A percentile compares a stretch with the other conserved stretches of the same genome.
These are phyloP conservation scores for Noctua fimbriata DNA, from an alignment of 2,888 invertebrate species.

Conservation along the genomic window DNA sequence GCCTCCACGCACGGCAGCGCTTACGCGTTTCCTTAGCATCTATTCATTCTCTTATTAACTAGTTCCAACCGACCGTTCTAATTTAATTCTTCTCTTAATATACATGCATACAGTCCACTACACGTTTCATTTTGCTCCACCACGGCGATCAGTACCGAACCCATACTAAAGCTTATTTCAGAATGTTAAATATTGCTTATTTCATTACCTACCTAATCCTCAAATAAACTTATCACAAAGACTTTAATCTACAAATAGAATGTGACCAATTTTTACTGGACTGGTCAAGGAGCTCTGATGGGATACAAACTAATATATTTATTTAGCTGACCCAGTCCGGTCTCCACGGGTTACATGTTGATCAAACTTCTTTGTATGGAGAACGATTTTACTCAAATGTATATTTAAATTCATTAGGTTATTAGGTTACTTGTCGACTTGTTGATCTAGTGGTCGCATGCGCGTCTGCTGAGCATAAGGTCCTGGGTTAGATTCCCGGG, in stretches of 20 bases:
- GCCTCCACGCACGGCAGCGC: too few relatives aligned
- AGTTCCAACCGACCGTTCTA: too few relatives aligned
- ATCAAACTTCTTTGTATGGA: neutral
- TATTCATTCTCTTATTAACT: too few relatives aligned
- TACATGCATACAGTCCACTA: too few relatives aligned
- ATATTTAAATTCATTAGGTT: neutral
- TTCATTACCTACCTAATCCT: neutral
- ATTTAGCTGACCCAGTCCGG: neutral
- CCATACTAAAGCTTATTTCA: neutral
- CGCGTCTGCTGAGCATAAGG: too few relatives aligned
- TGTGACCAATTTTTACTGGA: neutral
- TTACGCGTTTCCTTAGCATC: too few relatives aligned
- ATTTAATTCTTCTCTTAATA: too few relatives aligned
- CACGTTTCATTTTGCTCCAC: too few relatives aligned
- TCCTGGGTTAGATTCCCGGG: too few relatives aligned
- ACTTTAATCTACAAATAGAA: neutral
- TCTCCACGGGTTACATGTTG: neutral
- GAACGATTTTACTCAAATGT: neutral
- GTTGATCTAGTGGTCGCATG: too few relatives aligned
- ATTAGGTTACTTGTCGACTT: too few relatives aligned
- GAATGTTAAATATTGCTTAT: neutral
- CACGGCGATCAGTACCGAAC: too few relatives aligned
- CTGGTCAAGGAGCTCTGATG: neutral
- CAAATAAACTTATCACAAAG: neutral
- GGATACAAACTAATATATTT: neutral